Evolutionary conservation across 2,888 invertebrate genomes (phyloP).

Genomic region (Heliconius hortense): DNA sequence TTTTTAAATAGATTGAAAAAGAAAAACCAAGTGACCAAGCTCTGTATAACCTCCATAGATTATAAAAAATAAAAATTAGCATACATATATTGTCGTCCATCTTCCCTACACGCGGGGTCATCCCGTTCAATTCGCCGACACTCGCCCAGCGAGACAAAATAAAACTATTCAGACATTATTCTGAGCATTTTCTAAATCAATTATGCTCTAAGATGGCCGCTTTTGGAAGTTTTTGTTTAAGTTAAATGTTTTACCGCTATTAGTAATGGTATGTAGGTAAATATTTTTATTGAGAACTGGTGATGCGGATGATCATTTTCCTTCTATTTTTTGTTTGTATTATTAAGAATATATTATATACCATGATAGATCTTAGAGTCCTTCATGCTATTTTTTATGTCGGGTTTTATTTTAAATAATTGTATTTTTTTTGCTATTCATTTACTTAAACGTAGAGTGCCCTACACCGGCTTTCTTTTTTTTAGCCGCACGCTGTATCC

Average conservation of each 20-base stretch:
- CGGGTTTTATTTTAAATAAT: too few species aligned
- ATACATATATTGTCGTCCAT: conserved; percentile 6
- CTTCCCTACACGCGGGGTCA: conserved; percentile 54
- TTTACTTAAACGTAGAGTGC: too few species aligned
- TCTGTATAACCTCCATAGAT: background rate
- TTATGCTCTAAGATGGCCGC: conserved; percentile 65
- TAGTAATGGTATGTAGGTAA: conserved; percentile 49
- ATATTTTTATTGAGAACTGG: conserved; percentile 22
- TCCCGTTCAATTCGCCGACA: conserved; percentile 49
- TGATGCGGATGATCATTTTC: background rate
- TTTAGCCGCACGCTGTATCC: background rate
- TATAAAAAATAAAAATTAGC: conserved; percentile 4
- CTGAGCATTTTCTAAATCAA: conserved; percentile 68
- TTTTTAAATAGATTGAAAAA: too few species aligned
- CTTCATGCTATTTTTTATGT: too few species aligned
- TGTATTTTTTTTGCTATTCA: too few species aligned
- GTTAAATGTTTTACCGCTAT: conserved; percentile 66
- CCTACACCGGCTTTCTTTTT: too few species aligned
- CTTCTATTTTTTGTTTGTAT: background rate
- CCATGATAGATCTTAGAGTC: too few species aligned
- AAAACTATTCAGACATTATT: conserved; percentile 49
- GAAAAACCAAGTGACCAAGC: background rate
- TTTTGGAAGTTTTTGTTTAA: conserved; percentile 52
- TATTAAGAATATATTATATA: background rate
- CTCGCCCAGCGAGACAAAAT: conserved; percentile 54